Percentiles rank a stretch among this genome's conserved stretches.
phyloP scores from a whole-genome alignment of 2,888 invertebrate genomes.

The Drosophila gaucha region DNA sequence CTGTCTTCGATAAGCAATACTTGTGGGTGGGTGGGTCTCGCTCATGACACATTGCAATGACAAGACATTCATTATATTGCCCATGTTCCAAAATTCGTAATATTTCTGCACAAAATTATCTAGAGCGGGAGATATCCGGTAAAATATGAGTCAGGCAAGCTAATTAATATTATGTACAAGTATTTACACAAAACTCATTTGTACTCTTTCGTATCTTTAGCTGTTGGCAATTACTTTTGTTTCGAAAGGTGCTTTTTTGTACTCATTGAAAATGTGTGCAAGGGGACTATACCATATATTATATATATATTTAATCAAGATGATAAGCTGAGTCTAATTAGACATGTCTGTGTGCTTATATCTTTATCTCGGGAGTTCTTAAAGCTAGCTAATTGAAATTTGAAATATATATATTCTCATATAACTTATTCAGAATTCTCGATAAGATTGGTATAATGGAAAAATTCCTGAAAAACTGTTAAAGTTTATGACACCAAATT shows the following conservation, averaged over 20 bases:
- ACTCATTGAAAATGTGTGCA: not conserved
- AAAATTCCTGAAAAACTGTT: too few relatives aligned
- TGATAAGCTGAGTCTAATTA: not conserved
- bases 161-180: conserved; percentile 31
- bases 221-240: conserved; percentile 13
- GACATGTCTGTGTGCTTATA: too few relatives aligned
- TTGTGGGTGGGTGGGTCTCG: conserved; percentile 15
- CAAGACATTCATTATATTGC: conserved; percentile 20
- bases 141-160: conserved; percentile 38
- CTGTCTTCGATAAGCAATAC: not conserved
- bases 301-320: not conserved
- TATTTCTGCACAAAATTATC: conserved; percentile 10
- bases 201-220: conserved; percentile 17
- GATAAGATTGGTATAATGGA: too few relatives aligned
- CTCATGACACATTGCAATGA: conserved; percentile 26
- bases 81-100: not conserved
- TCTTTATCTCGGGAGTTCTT: not conserved
- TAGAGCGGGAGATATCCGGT: not conserved
- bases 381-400: not conserved
- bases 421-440: not conserved
- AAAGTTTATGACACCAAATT: too few relatives aligned
- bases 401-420: not conserved
- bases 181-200: conserved; percentile 33
- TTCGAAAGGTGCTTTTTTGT: not conserved
- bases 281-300: too few relatives aligned